A percentile compares a stretch with the other conserved stretches of the same genome.
phyloP scores from a whole-genome alignment of 2,113 vertebrate species.

The Sturnus vulgaris region DNA sequence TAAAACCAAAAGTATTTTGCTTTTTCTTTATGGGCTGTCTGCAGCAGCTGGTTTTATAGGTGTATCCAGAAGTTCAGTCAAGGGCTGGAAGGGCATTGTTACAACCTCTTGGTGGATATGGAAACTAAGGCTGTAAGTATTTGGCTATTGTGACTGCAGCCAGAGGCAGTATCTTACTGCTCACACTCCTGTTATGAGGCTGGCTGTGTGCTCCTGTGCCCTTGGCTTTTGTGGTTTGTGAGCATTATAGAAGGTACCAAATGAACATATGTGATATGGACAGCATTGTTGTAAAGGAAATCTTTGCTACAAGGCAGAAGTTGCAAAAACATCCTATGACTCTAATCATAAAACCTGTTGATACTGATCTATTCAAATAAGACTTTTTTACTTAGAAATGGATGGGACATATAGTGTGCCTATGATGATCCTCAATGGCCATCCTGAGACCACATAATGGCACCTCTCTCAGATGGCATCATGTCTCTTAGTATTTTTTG shows the following conservation, averaged over 20 bases:
- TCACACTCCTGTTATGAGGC: not conserved
- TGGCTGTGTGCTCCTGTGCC: not conserved
- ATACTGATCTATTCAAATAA: not conserved
- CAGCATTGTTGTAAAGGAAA: not conserved
- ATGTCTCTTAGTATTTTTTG: not conserved
- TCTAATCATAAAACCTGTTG: not conserved
- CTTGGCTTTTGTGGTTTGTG: not conserved
- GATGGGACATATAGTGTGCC: not conserved
- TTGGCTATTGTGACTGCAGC: not conserved
- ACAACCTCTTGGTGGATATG: not conserved
- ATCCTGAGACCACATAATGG: not conserved
- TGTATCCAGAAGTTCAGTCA: not conserved
- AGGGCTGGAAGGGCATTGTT: not conserved
- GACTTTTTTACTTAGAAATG: not conserved
- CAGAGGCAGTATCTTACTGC: not conserved
- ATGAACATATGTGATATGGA: not conserved
- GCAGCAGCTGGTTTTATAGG: not conserved
- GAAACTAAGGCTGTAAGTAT: not conserved
- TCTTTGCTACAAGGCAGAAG: not conserved
- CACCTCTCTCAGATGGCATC: not conserved
- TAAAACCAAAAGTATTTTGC: not conserved
- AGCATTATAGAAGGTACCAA: not conserved
- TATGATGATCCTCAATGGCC: not conserved
- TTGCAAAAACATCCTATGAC: not conserved
- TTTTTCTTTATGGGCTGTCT: not conserved